Evolutionary conservation across 2,797 vertebrate genomes (phyloP).

Genomic region (Malacoctenus gilli): DNA sequence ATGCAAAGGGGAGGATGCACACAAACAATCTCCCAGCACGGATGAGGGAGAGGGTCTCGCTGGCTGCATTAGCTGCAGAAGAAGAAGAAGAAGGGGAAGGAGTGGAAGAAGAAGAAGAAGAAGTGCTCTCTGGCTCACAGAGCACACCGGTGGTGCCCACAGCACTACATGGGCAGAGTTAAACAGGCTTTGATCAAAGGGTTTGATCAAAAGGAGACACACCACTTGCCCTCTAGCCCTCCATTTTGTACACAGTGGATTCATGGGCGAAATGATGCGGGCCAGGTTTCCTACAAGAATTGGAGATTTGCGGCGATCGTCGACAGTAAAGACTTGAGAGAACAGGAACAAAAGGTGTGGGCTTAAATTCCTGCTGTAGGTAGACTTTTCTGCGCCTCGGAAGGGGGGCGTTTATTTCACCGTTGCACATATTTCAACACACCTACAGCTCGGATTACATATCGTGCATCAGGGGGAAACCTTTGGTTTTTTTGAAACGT

Average conservation of each 20-base stretch:
- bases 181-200: conserved; percentile 83
- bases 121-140: conserved; percentile 63
- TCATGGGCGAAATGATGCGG: conserved; percentile 71
- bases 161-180: conserved; percentile 82
- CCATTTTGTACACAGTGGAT: conserved; percentile 79
- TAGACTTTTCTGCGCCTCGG: conserved; percentile 50
- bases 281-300: conserved; percentile 73
- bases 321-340: conserved; percentile 60
- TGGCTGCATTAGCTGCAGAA: conserved; percentile 55
- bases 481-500: background rate
- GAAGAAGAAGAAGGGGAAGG: conserved; percentile 52
- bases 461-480: conserved; percentile 11
- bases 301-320: conserved; percentile 65
- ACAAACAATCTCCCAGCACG: conserved; percentile 38
- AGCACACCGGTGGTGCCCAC: conserved; percentile 79
- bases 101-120: conserved; percentile 55
- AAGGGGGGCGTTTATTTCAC: conserved; percentile 50
- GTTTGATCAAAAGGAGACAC: conserved; percentile 81
- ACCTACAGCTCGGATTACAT: conserved; percentile 45
- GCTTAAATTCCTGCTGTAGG: conserved; percentile 68
- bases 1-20: conserved; percentile 6
- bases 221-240: conserved; percentile 80
- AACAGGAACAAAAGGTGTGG: conserved; percentile 67
- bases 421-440: conserved; percentile 35
- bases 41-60: conserved; percentile 58